Evolutionary conservation across 2,113 vertebrate species (phyloP), one percentile per base, ranked within the genome.

Genomic region (Coptodon rendalli): DNA sequence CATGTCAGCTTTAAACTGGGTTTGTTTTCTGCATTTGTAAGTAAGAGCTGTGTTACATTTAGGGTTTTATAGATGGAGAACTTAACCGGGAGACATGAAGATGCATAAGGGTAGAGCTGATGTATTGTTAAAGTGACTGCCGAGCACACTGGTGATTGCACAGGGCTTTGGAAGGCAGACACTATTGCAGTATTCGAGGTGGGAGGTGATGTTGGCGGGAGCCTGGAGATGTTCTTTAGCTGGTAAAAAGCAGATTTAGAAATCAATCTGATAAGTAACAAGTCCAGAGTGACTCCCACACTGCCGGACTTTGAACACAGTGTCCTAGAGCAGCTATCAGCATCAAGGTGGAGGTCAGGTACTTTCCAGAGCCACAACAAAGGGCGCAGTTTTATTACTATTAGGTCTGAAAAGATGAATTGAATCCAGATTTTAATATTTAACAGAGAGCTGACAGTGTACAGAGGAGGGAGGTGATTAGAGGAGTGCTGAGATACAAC

Each of bases 251-350:
- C 22, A 29, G 40, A 27, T 27, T 73, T 17, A 73, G 40, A 48
- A 48, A 76, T 17, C 40, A 48, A 0, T 1, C 10, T 73, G 68
- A 7, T 45, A 17, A 19, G 43, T 50, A 48, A 48, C 17, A 19
- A 78, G 43, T 8, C 9, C 24, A 48, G 40, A 48, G 16, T 76
- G 9, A 7, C 68, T 48, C 40, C 24, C 22, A 48, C 0, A 24
- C 1, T 76, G 24, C 6, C 6, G 9, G 6, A 27, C 43, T 29
- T 48, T 1, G 0, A 29, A 76, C 24, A 19, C 16, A 11, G 1
- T 31, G 29, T 50, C 1, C 16, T 50, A 31, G 43, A 50, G 2
- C 0, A 29, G 43, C 71, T 48, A 0, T 76, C 71, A 12, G 0
- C 24, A 29, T 48, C 14, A 2, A 50, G 43, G 43, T 4, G 0